phyloP scores from a whole-genome alignment of 2,888 invertebrate species.

The Drosophila cognata region DNA sequence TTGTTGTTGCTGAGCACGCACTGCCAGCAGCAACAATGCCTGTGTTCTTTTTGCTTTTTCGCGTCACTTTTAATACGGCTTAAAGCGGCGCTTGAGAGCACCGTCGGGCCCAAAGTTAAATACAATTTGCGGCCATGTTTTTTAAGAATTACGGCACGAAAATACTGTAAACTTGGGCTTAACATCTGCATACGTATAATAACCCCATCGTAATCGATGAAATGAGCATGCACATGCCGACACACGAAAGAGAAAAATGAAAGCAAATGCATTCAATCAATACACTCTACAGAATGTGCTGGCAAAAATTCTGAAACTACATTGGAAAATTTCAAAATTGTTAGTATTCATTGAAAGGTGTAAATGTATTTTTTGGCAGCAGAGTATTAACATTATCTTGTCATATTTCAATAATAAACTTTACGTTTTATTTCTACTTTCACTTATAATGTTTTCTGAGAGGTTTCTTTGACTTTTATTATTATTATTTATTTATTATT shows the following conservation, averaged over 20 bases:
- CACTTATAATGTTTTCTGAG: background rate
- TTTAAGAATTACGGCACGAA: conserved; percentile 68
- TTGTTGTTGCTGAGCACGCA: conserved; percentile 54
- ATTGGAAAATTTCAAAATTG: background rate
- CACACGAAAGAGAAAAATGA: background rate
- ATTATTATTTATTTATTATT: too few species aligned
- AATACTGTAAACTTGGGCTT: conserved; percentile 63
- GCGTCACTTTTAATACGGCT: conserved; percentile 53
- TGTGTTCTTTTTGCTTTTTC: conserved; percentile 16
- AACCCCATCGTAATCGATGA: conserved; percentile 33
- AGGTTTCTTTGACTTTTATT: background rate
- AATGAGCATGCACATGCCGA: conserved; percentile 39
- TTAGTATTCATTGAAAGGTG: background rate
- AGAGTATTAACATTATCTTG: background rate
- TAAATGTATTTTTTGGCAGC: background rate
- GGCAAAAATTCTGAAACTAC: fast-evolving
- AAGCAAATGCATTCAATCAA: conserved; percentile 1
- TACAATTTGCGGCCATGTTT: conserved; percentile 63
- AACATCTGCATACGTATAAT: conserved; percentile 41
- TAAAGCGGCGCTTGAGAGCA: conserved; percentile 46
- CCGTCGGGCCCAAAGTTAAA: conserved; percentile 43
- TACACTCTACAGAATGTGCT: background rate
- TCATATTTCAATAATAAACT: background rate
- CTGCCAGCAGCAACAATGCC: conserved; percentile 35
- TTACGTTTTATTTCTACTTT: background rate